Percentiles rank a stretch among this genome's conserved stretches.
Evolutionary conservation across 2,113 vertebrate genomes (phyloP).

Genomic region (Circaetus gallicus): DNA sequence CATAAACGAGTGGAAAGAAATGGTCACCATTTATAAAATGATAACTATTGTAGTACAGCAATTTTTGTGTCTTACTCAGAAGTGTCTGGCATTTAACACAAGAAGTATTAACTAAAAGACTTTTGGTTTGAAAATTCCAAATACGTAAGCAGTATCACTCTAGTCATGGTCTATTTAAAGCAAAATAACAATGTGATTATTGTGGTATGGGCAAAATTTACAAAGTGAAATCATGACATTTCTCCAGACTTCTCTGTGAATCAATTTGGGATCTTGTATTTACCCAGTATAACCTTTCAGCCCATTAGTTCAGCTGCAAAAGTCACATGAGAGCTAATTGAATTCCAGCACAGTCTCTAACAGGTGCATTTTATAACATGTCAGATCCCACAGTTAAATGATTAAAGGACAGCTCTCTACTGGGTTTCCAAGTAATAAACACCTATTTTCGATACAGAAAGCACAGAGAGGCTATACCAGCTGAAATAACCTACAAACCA

Average conservation of each 20-base stretch:
- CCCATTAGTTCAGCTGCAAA: conserved; percentile 58
- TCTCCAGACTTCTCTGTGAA: conserved; percentile 3
- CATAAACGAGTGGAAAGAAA: not conserved
- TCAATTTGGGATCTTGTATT: conserved; percentile 23
- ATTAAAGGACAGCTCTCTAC: conserved; percentile 46
- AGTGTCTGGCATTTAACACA: not conserved
- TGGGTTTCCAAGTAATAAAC: conserved; percentile 58
- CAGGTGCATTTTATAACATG: conserved; percentile 64
- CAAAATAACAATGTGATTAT: not conserved
- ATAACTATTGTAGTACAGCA: not conserved
- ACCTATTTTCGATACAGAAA: conserved; percentile 20
- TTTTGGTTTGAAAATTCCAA: not conserved
- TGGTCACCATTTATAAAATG: not conserved
- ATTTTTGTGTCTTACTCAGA: not conserved
- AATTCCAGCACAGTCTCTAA: conserved; percentile 52
- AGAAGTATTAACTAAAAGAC: not conserved
- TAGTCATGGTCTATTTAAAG: not conserved
- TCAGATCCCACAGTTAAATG: conserved; percentile 42
- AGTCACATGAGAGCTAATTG: conserved; percentile 47
- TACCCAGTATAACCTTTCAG: conserved; percentile 59
- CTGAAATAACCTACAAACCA: conserved; percentile 23
- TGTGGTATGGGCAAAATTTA: not conserved
- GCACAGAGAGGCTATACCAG: not conserved
- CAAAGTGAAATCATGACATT: conserved; percentile 33
- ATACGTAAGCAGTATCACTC: not conserved